A percentile compares a stretch with the other conserved stretches of the same genome.
Conservation (phyloP, 1,140 invertebrate genomes). For the Stegodyphus mimosarum region DNA sequence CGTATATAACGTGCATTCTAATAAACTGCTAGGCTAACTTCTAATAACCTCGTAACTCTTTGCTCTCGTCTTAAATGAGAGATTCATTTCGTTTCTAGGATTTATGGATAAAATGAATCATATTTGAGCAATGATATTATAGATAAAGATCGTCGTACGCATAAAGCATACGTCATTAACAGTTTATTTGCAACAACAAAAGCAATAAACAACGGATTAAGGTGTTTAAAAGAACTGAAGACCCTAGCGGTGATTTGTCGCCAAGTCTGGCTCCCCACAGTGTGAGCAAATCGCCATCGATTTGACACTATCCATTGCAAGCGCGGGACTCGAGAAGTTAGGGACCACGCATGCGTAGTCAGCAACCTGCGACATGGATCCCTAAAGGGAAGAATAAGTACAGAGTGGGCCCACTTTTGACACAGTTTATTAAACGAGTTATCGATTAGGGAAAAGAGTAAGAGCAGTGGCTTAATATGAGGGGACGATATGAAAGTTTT, state of each 20-base stretch:
- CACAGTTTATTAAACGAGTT: constrained; percentile 51
- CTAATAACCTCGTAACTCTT: too few relatives aligned
- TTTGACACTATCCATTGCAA: constrained; percentile 34
- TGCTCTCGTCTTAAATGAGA: too few relatives aligned
- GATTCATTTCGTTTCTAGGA: too few relatives aligned
- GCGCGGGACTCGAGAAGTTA: constrained; percentile 13
- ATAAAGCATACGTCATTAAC: too few relatives aligned
- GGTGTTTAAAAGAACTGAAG: neutral
- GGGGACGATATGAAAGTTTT: too few relatives aligned
- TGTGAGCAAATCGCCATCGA: constrained; percentile 36
- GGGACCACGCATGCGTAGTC: constrained; percentile 26
- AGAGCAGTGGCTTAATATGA: neutral
- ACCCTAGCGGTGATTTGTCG: constrained; percentile 4
- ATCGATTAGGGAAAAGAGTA: constrained; percentile 18
- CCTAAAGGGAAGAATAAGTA: constrained; percentile 38
- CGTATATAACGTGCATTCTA: too few relatives aligned
- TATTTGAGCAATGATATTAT: too few relatives aligned
- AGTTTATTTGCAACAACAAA: too few relatives aligned
- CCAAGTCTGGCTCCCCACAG: constrained; percentile 5
- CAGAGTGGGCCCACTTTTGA: constrained; percentile 36
- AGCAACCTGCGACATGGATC: constrained; percentile 21
- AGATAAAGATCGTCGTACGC: too few relatives aligned
- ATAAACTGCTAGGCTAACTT: too few relatives aligned
- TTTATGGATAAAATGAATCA: too few relatives aligned
- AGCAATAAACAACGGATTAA: too few relatives aligned